Conservation (phyloP, 92 coral and sea anemone genomes). For the Diadumene lineata region DNA sequence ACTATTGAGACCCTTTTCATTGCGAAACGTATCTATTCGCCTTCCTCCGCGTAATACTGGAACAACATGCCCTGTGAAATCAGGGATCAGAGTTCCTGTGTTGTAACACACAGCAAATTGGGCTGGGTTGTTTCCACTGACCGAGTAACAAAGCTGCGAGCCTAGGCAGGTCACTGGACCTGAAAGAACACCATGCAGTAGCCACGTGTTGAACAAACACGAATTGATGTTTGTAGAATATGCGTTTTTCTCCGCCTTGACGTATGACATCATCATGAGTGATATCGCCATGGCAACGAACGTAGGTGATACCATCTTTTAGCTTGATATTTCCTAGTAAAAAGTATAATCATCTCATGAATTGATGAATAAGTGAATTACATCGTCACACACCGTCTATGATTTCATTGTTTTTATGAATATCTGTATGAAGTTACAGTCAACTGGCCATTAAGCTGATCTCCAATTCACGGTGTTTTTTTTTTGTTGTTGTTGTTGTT, state of each 20-base stretch:
- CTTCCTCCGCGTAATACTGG: background rate
- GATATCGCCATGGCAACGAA: background rate
- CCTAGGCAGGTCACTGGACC: constrained; percentile 8
- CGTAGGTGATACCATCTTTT: too few relatives aligned
- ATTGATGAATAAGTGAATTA: too few relatives aligned
- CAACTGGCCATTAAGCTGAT: too few relatives aligned
- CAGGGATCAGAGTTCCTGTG: constrained; percentile 32
- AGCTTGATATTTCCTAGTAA: too few relatives aligned
- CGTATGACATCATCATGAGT: background rate
- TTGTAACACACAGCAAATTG: constrained; percentile 44
- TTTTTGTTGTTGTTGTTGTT: too few relatives aligned
- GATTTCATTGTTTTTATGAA: too few relatives aligned
- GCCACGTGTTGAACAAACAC: background rate
- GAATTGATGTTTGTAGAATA: background rate
- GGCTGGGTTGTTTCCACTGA: background rate
- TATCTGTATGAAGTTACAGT: too few relatives aligned
- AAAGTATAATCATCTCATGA: too few relatives aligned
- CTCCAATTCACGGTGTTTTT: too few relatives aligned
- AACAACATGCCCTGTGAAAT: constrained; percentile 38
- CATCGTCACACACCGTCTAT: too few relatives aligned
- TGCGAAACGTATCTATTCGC: background rate
- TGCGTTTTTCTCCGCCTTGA: too few relatives aligned
- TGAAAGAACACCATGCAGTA: background rate
- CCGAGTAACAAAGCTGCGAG: constrained; percentile 8
- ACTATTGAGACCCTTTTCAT: background rate